Percentiles rank a stretch among this genome's conserved stretches.
Evolutionary conservation across 1,140 invertebrate genomes (phyloP).

Genomic region (Carposina sasakii): DNA sequence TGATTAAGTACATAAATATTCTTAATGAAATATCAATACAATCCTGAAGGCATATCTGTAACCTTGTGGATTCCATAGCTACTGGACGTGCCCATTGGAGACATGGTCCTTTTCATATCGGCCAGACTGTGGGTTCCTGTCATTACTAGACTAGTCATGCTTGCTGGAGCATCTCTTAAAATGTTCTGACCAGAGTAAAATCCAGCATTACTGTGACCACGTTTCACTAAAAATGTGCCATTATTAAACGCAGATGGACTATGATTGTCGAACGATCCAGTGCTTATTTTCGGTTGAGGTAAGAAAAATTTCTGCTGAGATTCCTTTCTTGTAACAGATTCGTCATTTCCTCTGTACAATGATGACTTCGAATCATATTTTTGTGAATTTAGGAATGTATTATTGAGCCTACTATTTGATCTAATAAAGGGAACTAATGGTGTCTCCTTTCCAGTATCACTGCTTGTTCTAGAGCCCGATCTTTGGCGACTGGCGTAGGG

Average conservation of each 20-base stretch:
- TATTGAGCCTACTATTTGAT: constrained; percentile 46
- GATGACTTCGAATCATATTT: constrained; percentile 42
- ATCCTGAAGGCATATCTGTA: constrained; percentile 80
- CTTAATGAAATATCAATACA: constrained; percentile 74
- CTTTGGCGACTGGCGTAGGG: constrained; percentile 62
- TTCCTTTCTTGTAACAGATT: constrained; percentile 41
- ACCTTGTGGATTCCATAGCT: constrained; percentile 74
- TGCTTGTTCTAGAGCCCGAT: constrained; percentile 64
- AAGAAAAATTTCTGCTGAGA: constrained; percentile 54
- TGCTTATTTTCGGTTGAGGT: constrained; percentile 47
- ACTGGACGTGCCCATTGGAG: constrained; percentile 52
- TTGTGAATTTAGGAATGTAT: constrained; percentile 24
- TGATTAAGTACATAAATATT: constrained; percentile 32
- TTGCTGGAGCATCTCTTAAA: constrained; percentile 56
- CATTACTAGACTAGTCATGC: constrained; percentile 58
- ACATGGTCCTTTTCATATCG: constrained; percentile 59
- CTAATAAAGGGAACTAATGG: constrained; percentile 48
- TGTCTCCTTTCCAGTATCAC: constrained; percentile 58
- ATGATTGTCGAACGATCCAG: constrained; percentile 50
- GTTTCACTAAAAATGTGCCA: constrained; percentile 74
- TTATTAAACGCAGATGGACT: constrained; percentile 61
- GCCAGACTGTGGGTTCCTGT: constrained; percentile 55
- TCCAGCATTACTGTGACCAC: constrained; percentile 75
- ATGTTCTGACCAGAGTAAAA: constrained; percentile 75
- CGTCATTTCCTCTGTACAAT: constrained; percentile 43